Evolutionary conservation across 2,797 vertebrate genomes (phyloP), one percentile per base, ranked within the genome.

Genomic region (Sebastes baramenuke): DNA sequence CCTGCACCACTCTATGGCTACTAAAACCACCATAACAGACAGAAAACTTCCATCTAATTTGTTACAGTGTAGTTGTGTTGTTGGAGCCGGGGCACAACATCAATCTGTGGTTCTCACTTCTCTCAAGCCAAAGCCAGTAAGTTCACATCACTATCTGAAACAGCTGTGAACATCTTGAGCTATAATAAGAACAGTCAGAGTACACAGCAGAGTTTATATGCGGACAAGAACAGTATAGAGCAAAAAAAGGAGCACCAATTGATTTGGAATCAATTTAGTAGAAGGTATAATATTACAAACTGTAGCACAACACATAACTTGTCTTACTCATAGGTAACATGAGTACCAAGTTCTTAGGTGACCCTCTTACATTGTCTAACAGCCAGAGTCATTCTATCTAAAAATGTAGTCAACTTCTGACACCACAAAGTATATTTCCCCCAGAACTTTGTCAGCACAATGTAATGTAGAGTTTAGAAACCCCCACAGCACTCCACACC

Each of bases 391-490:
- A 42, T 55, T 62, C 13, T 49, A 38, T 72, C 80, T 52, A 58
- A 71, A 68, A 62, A 61, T 54, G 16, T 20, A 60, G 38, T 60
- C 59, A 54, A 62, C 9, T 65, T 79, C 27, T 67, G 38, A 81
- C 27, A 70, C 32, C 13, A 36, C 27, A 59, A 75, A 74, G n/a
- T 42, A 38, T 46, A 24, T 30, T n/a, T 74, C 22, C 11, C 34
- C 29, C 36, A 34, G 24, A 84, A 83, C 69, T 83, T 83, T 75
- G 79, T 83, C 84, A 90, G 82, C 68, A 81, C 38, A 81, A 72
- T 89, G 42, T 62, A 75, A 62, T 68, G 71, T 12, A 80, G 67
- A 85, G 70, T 86, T 84, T 71, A 60, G 72, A 89, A 83, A 88
- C 42, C 72, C 69, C 69, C 78, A 58, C 77, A 84, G 81, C 38